Percentiles rank a stretch among this genome's conserved stretches.
Conservation (phyloP, 2,888 invertebrate genomes). For the Ypsolopha sequella region DNA sequence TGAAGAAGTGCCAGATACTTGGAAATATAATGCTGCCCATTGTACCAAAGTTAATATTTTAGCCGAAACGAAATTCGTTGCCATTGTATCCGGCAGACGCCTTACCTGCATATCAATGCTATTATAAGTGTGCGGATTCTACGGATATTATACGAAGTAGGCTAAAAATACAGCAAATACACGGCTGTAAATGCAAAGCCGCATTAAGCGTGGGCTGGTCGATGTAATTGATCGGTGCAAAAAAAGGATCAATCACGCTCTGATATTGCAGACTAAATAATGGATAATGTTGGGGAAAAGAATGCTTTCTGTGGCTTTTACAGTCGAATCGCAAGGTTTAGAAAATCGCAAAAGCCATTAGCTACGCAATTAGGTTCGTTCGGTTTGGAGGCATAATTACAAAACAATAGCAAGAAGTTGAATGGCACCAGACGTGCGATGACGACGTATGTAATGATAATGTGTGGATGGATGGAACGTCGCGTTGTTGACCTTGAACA, state of each 20-base stretch:
- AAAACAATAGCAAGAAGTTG: conserved; percentile 39
- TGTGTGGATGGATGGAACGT: conserved; percentile 34
- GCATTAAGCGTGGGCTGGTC: conserved; percentile 43
- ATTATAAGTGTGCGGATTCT: conserved; percentile 48
- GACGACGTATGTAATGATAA: conserved; percentile 24
- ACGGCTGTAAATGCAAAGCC: conserved; percentile 26
- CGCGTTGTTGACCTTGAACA: conserved; percentile 52
- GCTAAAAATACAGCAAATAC: conserved; percentile 42
- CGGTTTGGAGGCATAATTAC: conserved; percentile 30
- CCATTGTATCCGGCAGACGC: conserved; percentile 47
- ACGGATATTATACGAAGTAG: conserved; percentile 38
- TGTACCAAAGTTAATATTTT: conserved; percentile 66
- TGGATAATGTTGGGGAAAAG: neutral
- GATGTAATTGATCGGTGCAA: conserved; percentile 46
- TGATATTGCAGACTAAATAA: too few relatives aligned
- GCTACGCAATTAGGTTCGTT: conserved; percentile 6
- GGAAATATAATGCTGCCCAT: conserved; percentile 64
- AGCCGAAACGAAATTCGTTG: conserved; percentile 53
- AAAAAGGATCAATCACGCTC: conserved; percentile 13
- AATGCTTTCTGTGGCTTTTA: neutral
- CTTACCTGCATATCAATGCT: conserved; percentile 49
- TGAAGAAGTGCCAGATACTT: conserved; percentile 63
- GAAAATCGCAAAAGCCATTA: neutral
- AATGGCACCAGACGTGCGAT: conserved; percentile 18
- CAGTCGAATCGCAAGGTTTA: neutral